Evolutionary conservation across 2,888 invertebrate genomes (phyloP), one percentile per base, ranked within the genome.

Genomic region (Pegoplata infirma): DNA sequence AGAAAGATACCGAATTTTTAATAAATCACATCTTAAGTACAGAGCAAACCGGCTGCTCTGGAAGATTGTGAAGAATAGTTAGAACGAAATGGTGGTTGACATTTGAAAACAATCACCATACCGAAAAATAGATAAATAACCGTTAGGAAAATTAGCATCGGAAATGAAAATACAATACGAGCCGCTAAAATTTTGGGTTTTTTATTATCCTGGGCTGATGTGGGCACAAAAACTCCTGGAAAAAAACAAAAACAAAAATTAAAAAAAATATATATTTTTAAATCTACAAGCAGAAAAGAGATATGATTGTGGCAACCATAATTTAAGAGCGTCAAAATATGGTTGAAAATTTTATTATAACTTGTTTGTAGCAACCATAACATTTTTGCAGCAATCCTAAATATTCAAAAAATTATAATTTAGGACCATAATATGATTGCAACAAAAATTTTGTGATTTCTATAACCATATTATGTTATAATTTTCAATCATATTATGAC

Each of bases 91-190:
- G 69, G 82, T 40, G 19, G 83, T 40, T 79, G 85, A 32, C 83
- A 84, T 56, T 85, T 86, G 61, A 87, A 84, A 72, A 87, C 84
- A 32, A 85, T 84, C 1, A 84, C 69, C 58, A 86, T 87, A n/a
- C 86, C 88, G 63, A 87, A 84, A 12, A 85, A 58, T 7, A 88
- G 82, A 73, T 87, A 87, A 12, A 86, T 82, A 5, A 83, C 83
- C 19, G 87, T 86, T 46, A 87, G 80, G 67, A 86, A 68, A 23
- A 87, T 80, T 16, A 87, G 83, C 83, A 87, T 86, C 40, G 88
- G 87, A 53, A 86, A 87, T 14, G 88, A 87, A 80, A 88, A 86
- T 23, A 88, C 86, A 12, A 87, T 84, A 66, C 84, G 88, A 0
- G 87, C 87, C 82, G 85, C 85, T 17, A 81, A 73, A 23, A 85